phyloP scores from a whole-genome alignment of 2,797 vertebrate species.

The Novumbra hubbsi region DNA sequence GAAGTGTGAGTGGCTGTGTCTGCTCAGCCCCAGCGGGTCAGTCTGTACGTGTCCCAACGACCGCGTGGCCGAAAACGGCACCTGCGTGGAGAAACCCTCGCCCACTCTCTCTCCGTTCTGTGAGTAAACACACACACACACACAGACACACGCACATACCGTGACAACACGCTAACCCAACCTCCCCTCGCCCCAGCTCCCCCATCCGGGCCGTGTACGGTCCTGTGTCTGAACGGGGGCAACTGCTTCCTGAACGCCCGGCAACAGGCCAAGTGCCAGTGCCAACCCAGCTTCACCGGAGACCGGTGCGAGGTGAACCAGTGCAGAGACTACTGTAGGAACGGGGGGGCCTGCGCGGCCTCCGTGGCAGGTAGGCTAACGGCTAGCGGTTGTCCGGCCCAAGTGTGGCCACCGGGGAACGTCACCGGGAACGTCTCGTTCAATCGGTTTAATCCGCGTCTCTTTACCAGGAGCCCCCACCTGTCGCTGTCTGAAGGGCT shows the following conservation, averaged over 20 bases:
- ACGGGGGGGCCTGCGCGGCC: conserved; percentile 89
- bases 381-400: too few species aligned
- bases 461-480: conserved; percentile 82
- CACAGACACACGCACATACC: neutral
- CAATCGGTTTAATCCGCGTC: neutral
- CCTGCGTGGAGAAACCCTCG: conserved; percentile 79
- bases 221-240: conserved; percentile 88
- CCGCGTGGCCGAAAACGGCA: conserved; percentile 87
- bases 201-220: conserved; percentile 76
- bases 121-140: conserved; percentile 56
- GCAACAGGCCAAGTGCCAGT: conserved; percentile 92
- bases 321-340: conserved; percentile 91
- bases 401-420: neutral
- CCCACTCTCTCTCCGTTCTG: conserved; percentile 82
- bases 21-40: conserved; percentile 92
- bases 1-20: conserved; percentile 96
- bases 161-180: neutral
- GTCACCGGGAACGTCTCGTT: neutral
- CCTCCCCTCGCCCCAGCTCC: conserved; percentile 44
- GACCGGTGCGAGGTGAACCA: conserved; percentile 90
- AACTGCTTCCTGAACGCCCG: conserved; percentile 92
- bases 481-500: conserved; percentile 91
- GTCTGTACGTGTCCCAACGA: conserved; percentile 95
- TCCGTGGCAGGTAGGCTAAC: conserved; percentile 81
- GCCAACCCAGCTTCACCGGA: conserved; percentile 88